phyloP scores from a whole-genome alignment of 2,888 invertebrate species.

The Scaptomyza parva region DNA sequence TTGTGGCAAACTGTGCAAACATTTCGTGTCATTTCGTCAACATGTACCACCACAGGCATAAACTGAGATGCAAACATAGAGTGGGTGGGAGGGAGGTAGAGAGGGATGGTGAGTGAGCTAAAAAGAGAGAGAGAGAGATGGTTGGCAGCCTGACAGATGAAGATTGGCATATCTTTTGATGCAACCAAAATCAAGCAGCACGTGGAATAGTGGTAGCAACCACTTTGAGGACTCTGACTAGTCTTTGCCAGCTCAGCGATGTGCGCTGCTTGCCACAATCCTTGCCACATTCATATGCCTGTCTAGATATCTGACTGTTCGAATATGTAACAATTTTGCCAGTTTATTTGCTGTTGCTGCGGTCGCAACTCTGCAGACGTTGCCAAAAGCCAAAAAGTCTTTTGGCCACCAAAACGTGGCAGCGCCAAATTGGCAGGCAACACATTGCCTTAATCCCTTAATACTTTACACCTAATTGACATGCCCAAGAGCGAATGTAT shows the following conservation, averaged over 20 bases:
- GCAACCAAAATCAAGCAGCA: slow-evolving; percentile 32
- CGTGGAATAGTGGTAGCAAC: slow-evolving; percentile 42
- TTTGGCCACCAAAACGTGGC: slow-evolving; percentile 6
- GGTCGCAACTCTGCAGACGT: slow-evolving; percentile 24
- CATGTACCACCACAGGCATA: slow-evolving; percentile 27
- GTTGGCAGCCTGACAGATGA: background rate
- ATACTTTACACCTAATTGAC: slow-evolving; percentile 57
- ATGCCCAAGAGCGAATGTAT: slow-evolving; percentile 16
- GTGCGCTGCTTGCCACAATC: slow-evolving; percentile 2
- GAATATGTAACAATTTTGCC: slow-evolving; percentile 9
- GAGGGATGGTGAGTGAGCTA: background rate
- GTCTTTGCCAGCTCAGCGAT: slow-evolving; percentile 20
- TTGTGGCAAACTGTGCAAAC: slow-evolving; percentile 57
- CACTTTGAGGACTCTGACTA: slow-evolving; percentile 48
- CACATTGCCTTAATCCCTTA: slow-evolving; percentile 36
- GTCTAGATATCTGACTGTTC: background rate
- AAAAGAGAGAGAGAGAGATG: slow-evolving; percentile 1
- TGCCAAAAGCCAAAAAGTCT: slow-evolving; percentile 23
- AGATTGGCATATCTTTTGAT: slow-evolving; percentile 69
- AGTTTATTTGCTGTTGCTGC: slow-evolving; percentile 27
- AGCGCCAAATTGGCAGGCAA: slow-evolving; percentile 26
- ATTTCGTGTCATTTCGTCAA: slow-evolving; percentile 56
- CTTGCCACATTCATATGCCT: slow-evolving; percentile 20
- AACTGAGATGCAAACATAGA: background rate
- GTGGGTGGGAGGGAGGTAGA: too few species aligned